These are phyloP conservation scores for Dicycla oo DNA, from an alignment of 2,888 invertebrate genomes.

Conservation along the genomic window DNA sequence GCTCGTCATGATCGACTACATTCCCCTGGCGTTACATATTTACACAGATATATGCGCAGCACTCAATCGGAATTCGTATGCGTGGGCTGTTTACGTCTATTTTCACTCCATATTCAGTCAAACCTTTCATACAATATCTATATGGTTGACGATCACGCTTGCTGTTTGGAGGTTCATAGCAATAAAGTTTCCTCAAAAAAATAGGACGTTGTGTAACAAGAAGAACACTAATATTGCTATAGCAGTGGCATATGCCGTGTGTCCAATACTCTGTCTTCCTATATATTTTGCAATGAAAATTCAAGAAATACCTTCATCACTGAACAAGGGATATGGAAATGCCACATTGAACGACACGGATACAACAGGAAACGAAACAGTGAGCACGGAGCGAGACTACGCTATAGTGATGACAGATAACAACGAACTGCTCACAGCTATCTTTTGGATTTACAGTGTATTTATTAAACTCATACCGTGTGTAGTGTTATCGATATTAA, in stretches of 20 bases:
- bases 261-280: slow-evolving; percentile 96
- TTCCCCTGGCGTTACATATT: slow-evolving; percentile 96
- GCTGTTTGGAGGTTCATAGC: slow-evolving; percentile 98
- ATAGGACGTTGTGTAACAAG: slow-evolving; percentile 95
- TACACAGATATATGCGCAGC: slow-evolving; percentile 91
- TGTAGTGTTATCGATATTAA: slow-evolving; percentile 95
- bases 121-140: slow-evolving; percentile 96
- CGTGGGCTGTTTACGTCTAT: slow-evolving; percentile 95
- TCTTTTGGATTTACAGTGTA: slow-evolving; percentile 98
- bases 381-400: slow-evolving; percentile 89
- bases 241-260: slow-evolving; percentile 94
- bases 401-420: slow-evolving; percentile 92
- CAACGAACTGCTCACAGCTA: slow-evolving; percentile 92
- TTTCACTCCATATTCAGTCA: slow-evolving; percentile 98
- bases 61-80: slow-evolving; percentile 90
- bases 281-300: slow-evolving; percentile 95
- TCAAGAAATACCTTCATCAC: slow-evolving; percentile 78
- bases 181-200: slow-evolving; percentile 96
- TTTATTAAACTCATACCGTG: slow-evolving; percentile 98
- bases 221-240: slow-evolving; percentile 94
- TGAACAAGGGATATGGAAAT: slow-evolving; percentile 66
- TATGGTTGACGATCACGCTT: slow-evolving; percentile 97
- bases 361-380: slow-evolving; percentile 68
- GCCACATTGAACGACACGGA: slow-evolving; percentile 73
- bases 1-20: slow-evolving; percentile 97